These are phyloP conservation scores for Eueides isabella DNA, from an alignment of 1,140 invertebrate species.

Conservation along the genomic window DNA sequence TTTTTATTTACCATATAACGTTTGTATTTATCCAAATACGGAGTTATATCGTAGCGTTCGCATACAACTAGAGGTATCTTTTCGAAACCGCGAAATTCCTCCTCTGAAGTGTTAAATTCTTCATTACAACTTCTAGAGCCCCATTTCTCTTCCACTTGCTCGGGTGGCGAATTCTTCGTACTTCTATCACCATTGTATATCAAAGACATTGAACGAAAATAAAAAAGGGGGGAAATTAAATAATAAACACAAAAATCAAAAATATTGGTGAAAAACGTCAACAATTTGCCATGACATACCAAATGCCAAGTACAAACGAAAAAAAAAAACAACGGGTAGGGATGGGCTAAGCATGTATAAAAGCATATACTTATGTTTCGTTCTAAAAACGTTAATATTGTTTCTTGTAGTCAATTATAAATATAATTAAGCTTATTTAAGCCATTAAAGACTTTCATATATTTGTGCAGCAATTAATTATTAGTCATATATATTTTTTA, in stretches of 20 bases:
- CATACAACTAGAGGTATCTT: constrained; percentile 54
- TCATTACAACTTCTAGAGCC: constrained; percentile 28
- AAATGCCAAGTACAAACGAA: constrained; percentile 16
- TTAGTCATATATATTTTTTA: too few species aligned
- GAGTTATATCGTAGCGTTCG: constrained; percentile 53
- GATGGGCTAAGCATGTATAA: not conserved
- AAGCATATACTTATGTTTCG: not conserved
- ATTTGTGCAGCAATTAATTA: too few species aligned
- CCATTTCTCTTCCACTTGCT: not conserved
- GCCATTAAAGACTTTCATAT: too few species aligned
- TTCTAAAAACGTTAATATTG: not conserved
- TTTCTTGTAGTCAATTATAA: not conserved
- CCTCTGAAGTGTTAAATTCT: constrained; percentile 39
- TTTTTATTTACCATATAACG: not conserved
- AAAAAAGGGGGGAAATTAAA: constrained; percentile 51
- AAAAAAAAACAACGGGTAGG: not conserved
- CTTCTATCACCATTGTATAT: constrained; percentile 49
- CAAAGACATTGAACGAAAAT: constrained; percentile 42
- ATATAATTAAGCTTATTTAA: too few species aligned
- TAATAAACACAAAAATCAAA: constrained; percentile 50
- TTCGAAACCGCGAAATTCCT: constrained; percentile 55
- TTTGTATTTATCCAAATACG: constrained; percentile 46
- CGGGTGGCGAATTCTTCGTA: not conserved
- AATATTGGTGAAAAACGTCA: constrained; percentile 47
- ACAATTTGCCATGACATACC: constrained; percentile 29